Percentiles rank a stretch among this genome's conserved stretches.
phyloP scores from a whole-genome alignment of 2,113 vertebrate genomes.

The Callocephalon fimbriatum region DNA sequence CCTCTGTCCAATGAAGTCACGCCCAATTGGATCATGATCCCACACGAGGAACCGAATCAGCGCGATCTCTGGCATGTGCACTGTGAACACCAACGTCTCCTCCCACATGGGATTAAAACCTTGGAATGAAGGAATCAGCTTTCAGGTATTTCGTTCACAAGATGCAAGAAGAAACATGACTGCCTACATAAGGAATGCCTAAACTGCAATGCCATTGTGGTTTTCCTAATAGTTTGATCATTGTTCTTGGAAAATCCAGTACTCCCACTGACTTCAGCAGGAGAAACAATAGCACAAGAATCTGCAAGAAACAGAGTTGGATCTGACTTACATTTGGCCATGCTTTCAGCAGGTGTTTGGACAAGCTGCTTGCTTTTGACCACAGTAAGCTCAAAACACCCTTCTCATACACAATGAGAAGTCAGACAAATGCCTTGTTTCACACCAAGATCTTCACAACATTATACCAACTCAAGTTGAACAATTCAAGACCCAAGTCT shows the following conservation, averaged over 20 bases:
- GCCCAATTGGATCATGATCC: slow-evolving; percentile 97
- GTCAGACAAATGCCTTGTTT: background rate
- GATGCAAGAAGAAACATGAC: background rate
- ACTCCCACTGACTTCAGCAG: background rate
- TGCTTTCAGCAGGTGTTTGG: background rate
- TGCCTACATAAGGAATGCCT: background rate
- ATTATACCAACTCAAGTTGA: background rate
- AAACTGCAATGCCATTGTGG: background rate
- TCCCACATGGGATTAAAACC: slow-evolving; percentile 99
- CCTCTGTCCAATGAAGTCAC: slow-evolving; percentile 97
- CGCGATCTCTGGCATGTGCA: slow-evolving; percentile 92
- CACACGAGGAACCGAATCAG: slow-evolving; percentile 96
- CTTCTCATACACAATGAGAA: background rate
- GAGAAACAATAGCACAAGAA: background rate
- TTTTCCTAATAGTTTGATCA: background rate
- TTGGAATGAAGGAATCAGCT: slow-evolving; percentile 28
- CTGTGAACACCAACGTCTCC: slow-evolving; percentile 91
- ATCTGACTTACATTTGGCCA: background rate
- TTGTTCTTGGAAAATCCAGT: background rate
- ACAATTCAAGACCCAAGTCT: background rate
- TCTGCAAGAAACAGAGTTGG: background rate
- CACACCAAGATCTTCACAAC: background rate
- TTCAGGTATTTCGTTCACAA: background rate
- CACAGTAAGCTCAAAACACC: background rate
- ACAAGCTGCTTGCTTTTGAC: background rate